Evolutionary conservation across 2,113 vertebrate species (phyloP), one percentile per base, ranked within the genome.

Genomic region (Carassius gibelio): DNA sequence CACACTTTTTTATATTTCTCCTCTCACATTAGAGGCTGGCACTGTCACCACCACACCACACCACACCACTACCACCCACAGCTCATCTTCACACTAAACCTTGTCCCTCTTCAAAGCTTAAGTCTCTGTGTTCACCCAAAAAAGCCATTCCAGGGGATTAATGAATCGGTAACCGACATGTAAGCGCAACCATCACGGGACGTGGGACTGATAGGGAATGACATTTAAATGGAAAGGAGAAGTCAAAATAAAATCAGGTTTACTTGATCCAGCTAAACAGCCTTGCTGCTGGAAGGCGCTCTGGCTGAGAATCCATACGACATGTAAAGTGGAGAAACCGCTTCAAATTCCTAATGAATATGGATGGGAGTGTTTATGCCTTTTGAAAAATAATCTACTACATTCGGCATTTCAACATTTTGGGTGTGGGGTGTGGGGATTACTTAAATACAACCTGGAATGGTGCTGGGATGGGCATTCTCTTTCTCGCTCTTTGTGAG

Each of bases 161-260:
- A 89, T 87, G 91, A 92, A 91, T 87, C 91, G 82, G 87, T 90
- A 92, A 90, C 89, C 64, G 86, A 88, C 88, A 82, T 88, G 91
- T 84, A 90, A 92, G 91, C 88, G 88, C 89, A 89, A 89, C 92
- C 92, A 91, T 93, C 92, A 92, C 74, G 59, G 87, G 89, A 91
- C 88, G 75, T 89, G 85, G 84, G 48, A 8, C 89, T 93, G 91
- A 94, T 93, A 91, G 89, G 75, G 90, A 82, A 92, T 89, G 93
- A 94, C 92, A 86, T 92, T 91, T 93, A 90, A 90, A 92, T 93
- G 91, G 90, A 90, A 85, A 89, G 81, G 72, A 59, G 90, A 90
- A 92, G 89, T 93, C 92, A 90, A 95, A 94, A 93, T 91, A 93
- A 93, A 95, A 92, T 93, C 93, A 91, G 88, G 90, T 92, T 93